These are phyloP conservation scores for Cataglyphis rosenhaueri DNA, from an alignment of 2,888 invertebrate genomes.

Conservation along the genomic window DNA sequence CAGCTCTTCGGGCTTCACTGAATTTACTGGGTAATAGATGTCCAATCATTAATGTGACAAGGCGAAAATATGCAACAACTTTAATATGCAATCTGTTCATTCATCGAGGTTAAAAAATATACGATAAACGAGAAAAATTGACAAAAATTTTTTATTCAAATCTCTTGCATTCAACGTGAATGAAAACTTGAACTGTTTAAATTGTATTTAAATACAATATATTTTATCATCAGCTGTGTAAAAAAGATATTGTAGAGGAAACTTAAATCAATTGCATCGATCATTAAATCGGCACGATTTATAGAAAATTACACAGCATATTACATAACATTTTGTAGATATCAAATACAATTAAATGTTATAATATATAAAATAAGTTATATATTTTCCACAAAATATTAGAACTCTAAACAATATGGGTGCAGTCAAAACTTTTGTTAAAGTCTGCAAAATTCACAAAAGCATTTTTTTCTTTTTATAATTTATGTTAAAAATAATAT, in stretches of 20 bases:
- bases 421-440: background rate
- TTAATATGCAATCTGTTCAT: background rate
- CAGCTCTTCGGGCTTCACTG: background rate
- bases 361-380: background rate
- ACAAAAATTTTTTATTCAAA: background rate
- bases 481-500: constrained; percentile 9
- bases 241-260: background rate
- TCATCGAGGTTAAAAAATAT: background rate
- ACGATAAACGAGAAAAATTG: background rate
- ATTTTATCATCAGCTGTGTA: background rate
- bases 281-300: background rate
- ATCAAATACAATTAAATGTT: background rate
- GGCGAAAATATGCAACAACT: background rate
- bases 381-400: background rate
- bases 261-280: background rate
- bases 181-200: background rate
- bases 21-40: background rate
- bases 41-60: constrained; percentile 15
- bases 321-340: background rate
- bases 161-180: background rate
- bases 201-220: background rate
- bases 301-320: background rate
- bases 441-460: background rate
- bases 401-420: background rate
- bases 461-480: background rate